Evolutionary conservation across 2,113 vertebrate species (phyloP).

Genomic region (Ibidorhyncha struthersii): DNA sequence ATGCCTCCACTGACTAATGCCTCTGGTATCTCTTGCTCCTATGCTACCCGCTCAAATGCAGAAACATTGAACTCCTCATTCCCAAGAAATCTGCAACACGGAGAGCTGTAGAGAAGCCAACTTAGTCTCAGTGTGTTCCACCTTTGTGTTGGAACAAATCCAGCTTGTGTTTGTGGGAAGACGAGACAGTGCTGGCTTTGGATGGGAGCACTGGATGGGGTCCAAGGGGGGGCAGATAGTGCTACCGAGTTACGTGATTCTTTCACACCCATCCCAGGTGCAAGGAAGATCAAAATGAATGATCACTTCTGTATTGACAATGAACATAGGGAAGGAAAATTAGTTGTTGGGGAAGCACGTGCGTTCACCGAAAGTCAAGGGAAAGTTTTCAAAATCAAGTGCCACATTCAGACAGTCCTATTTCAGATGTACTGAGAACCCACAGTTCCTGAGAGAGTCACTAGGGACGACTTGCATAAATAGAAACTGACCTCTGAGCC

Average conservation of each 20-base stretch:
- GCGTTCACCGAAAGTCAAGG: not conserved
- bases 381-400: not conserved
- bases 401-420: not conserved
- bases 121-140: not conserved
- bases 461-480: not conserved
- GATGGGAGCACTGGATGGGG: not conserved
- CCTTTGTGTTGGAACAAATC: not conserved
- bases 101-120: not conserved
- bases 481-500: conserved; percentile 8
- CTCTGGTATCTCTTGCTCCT: not conserved
- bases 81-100: not conserved
- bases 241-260: not conserved
- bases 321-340: not conserved
- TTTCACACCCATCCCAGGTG: not conserved
- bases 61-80: not conserved
- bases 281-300: not conserved
- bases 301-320: not conserved
- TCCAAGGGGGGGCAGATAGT: not conserved
- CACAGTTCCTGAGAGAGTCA: not conserved
- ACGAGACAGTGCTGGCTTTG: not conserved
- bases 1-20: not conserved
- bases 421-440: conserved; percentile 23
- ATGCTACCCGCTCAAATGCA: not conserved
- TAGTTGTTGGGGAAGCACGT: not conserved
- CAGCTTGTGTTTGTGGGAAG: not conserved